A percentile compares a stretch with the other conserved stretches of the same genome.
Conservation (phyloP, 2,888 invertebrate species). For the Cyaniris semiargus region DNA sequence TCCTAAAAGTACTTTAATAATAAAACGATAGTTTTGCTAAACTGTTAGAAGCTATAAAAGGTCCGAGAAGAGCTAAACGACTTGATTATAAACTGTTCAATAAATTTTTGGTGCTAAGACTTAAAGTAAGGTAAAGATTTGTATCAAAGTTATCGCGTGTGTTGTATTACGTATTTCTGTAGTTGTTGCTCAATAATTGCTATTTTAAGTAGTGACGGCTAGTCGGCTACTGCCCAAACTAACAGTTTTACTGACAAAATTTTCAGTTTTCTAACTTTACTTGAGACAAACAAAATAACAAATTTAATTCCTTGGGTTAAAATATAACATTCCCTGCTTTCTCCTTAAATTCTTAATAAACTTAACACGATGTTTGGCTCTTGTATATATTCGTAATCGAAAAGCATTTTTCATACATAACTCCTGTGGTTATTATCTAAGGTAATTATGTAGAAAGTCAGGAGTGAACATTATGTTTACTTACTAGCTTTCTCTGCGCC, state of each 20-base stretch:
- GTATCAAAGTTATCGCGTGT: background rate
- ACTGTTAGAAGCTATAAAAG: background rate
- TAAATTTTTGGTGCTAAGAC: background rate
- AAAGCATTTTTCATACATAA: conserved; percentile 2
- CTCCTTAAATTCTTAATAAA: background rate
- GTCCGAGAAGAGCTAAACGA: background rate
- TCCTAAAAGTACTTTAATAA: background rate
- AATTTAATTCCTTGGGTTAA: background rate
- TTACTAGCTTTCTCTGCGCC: background rate
- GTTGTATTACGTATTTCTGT: conserved; percentile 39
- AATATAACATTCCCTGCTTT: background rate
- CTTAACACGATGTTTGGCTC: background rate
- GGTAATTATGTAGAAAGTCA: background rate
- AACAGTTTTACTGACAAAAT: background rate
- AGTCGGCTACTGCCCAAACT: conserved; percentile 48
- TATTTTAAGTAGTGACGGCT: conserved; percentile 70
- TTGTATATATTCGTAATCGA: background rate
- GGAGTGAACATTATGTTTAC: background rate
- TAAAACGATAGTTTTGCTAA: background rate
- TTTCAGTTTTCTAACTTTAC: background rate
- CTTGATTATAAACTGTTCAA: background rate
- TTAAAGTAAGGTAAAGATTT: background rate
- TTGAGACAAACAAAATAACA: background rate
- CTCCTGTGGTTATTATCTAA: background rate
- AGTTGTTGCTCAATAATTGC: conserved; percentile 53